Evolutionary conservation across 2,888 invertebrate species (phyloP).

Genomic region (Eutolmus rufibarbis): DNA sequence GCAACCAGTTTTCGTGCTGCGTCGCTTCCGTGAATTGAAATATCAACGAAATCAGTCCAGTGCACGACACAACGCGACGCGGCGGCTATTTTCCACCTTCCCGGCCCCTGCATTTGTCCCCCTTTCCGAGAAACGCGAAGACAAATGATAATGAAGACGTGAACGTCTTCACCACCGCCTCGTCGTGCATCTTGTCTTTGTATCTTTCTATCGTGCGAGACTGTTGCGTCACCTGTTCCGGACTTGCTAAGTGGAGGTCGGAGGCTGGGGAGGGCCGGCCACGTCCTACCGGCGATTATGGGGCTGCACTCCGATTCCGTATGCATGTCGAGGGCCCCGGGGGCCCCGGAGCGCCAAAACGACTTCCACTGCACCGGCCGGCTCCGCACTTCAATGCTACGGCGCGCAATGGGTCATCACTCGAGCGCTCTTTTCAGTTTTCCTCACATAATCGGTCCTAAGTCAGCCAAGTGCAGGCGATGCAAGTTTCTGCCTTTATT

Average conservation of each 20-base stretch:
- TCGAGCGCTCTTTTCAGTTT: not conserved
- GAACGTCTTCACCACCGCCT: not conserved
- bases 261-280: not conserved
- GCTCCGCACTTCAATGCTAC: not conserved
- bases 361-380: not conserved
- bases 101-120: not conserved
- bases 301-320: not conserved
- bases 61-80: not conserved
- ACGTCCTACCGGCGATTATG: not conserved
- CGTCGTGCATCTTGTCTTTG: not conserved
- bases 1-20: slow-evolving; percentile 12
- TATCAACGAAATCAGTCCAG: not conserved
- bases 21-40: not conserved
- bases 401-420: not conserved
- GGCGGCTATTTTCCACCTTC: not conserved
- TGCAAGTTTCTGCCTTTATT: not conserved
- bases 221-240: not conserved
- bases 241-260: not conserved
- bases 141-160: not conserved
- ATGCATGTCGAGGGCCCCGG: not conserved
- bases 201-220: not conserved
- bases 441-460: not conserved
- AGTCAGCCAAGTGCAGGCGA: not conserved
- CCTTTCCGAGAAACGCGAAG: not conserved
- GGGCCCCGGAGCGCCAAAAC: not conserved